Percentiles rank a stretch among this genome's conserved stretches.
Evolutionary conservation across 2,888 invertebrate genomes (phyloP).

Genomic region (Drosophila prolongata): DNA sequence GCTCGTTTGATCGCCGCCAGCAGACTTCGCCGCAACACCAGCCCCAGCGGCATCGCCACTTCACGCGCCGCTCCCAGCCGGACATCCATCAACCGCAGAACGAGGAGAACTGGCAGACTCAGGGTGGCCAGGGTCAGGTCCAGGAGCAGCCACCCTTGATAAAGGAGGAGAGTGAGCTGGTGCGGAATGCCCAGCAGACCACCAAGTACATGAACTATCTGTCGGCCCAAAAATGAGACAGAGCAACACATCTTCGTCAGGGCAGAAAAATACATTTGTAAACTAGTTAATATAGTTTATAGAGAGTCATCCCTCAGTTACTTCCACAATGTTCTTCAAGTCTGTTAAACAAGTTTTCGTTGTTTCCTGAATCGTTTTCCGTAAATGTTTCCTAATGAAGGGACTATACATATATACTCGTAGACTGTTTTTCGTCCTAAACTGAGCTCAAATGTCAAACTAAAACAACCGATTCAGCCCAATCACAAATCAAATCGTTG

Average conservation of each 20-base stretch:
- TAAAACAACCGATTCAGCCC: constrained; percentile 44
- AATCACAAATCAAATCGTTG: constrained; percentile 40
- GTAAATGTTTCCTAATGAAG: constrained; percentile 21
- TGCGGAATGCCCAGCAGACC: constrained; percentile 84
- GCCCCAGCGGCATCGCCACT: constrained; percentile 72
- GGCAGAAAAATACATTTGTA: constrained; percentile 31
- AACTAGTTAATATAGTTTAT: constrained; percentile 32
- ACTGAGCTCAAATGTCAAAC: constrained; percentile 63
- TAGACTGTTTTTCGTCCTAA: constrained; percentile 47
- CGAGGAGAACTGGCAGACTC: constrained; percentile 33
- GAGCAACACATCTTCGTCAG: background rate
- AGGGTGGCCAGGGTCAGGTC: constrained; percentile 44
- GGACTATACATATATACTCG: constrained; percentile 9
- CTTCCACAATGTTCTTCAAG: constrained; percentile 23
- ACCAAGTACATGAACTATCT: constrained; percentile 84
- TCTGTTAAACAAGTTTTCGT: constrained; percentile 17
- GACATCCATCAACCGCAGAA: constrained; percentile 63
- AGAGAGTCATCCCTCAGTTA: constrained; percentile 13
- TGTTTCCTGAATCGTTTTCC: constrained; percentile 37
- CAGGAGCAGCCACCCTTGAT: constrained; percentile 45
- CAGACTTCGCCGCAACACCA: constrained; percentile 63
- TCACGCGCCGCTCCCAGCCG: constrained; percentile 73
- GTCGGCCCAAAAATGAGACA: constrained; percentile 82
- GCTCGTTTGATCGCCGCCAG: constrained; percentile 80
- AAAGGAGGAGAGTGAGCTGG: constrained; percentile 80